phyloP scores from a whole-genome alignment of 2,113 vertebrate species.

The Azemiops feae region DNA sequence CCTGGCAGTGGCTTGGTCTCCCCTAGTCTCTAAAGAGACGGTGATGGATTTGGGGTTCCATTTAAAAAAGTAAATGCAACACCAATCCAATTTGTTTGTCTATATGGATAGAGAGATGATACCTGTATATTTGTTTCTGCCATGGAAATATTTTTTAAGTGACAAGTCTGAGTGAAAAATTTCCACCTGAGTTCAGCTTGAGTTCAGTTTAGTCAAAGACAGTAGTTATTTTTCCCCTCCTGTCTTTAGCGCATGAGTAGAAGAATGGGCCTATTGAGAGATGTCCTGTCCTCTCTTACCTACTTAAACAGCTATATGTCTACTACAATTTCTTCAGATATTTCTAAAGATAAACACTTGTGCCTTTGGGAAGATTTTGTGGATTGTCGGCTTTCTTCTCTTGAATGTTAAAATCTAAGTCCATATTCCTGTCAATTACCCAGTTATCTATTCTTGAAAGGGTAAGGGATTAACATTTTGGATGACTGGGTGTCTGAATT shows the following conservation, averaged over 20 bases:
- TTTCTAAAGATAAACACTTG: background rate
- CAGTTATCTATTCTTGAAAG: background rate
- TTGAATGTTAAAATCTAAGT: background rate
- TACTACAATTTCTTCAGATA: background rate
- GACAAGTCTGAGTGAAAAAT: background rate
- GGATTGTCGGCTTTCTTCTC: background rate
- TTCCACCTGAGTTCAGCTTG: background rate
- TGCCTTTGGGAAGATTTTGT: background rate
- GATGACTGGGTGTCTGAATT: background rate
- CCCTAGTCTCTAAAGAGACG: background rate
- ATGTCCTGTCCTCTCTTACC: background rate
- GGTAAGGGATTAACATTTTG: background rate
- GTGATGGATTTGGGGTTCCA: background rate
- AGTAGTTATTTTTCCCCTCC: background rate
- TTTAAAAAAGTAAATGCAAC: background rate
- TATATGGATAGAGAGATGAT: background rate
- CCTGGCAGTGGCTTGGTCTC: background rate
- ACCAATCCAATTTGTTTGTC: background rate
- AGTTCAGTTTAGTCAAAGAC: background rate
- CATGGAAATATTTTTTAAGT: background rate
- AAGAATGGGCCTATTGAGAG: background rate
- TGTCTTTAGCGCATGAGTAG: background rate
- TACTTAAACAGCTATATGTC: background rate
- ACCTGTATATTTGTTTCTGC: background rate
- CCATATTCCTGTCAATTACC: background rate